Evolutionary conservation across 30 jellyfish, hydroid and myxozoan genomes (phyloP), one percentile per base, ranked within the genome.

Genomic region (Sanderia malayensis): DNA sequence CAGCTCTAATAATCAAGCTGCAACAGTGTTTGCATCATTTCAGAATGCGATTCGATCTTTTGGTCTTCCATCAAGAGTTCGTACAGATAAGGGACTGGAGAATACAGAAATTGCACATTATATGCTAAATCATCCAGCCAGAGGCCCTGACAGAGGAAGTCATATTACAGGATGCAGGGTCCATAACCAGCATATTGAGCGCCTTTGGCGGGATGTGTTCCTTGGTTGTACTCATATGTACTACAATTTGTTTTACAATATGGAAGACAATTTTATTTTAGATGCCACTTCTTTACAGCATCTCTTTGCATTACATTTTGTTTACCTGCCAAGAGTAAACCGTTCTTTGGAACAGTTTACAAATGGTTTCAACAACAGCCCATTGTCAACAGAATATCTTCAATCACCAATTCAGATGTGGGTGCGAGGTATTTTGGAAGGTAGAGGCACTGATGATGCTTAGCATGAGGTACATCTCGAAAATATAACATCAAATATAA

Each of bases 311-410:
- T 17, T 63, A 18, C 57, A 41, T n/a, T n/a, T 63, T 63, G 75
- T 63, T 15, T 63, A n/a, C 33, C 9, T 63, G 33, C 75, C 57
- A 22, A 26, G 57, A 31, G 26, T 63, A 7, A 63, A 63, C 33
- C 15, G 57, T 11, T 20, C 28, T 63, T 29, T 63, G 22, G 21
- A 63, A 27, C 20, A 10, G 9, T 67, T 67, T 24, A n/a, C 41
- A 19, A 15, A 32, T 18, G 74, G 80, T 21, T 67, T 64, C 32
- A 64, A 67, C 15, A 15, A 44, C 0, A 64, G 22, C 34, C 73
- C 80, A 8, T 8, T 67, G 32, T 66, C 68, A 41, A 41, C 55
- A 15, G 55, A 41, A 41, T 15, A 41, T 41, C 55, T 8, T 15
- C 55, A 6, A 41, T 41, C 55, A 6, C 55, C 55, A 6, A 41